Conservation (phyloP, 2,888 invertebrate species). For the Drosophila paranaensis region DNA sequence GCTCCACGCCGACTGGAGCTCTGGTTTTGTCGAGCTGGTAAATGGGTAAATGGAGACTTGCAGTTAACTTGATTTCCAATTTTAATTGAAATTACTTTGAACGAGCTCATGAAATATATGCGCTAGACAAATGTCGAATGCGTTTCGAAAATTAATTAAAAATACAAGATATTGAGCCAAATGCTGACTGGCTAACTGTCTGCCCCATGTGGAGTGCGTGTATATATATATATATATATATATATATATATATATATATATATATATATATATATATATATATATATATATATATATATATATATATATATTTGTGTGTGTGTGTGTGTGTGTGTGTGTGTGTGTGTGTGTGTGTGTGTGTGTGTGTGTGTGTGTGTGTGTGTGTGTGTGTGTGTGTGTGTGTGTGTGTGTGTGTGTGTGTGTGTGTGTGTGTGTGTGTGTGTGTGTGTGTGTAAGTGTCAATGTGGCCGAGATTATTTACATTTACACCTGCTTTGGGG, state of each 20-base stretch:
- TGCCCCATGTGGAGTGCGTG: constrained; percentile 61
- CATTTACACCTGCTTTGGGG: constrained; percentile 73
- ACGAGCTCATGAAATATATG: constrained; percentile 55
- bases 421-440: constrained; percentile 13
- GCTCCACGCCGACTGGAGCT: constrained; percentile 8
- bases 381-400: constrained; percentile 17
- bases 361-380: constrained; percentile 17
- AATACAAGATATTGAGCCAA: constrained; percentile 52
- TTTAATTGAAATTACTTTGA: constrained; percentile 58
- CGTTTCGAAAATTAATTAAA: constrained; percentile 63
- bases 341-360: constrained; percentile 17
- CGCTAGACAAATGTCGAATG: constrained; percentile 50
- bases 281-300: too few species aligned
- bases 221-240: too few species aligned
- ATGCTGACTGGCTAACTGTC: constrained; percentile 32
- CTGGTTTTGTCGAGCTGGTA: constrained; percentile 16
- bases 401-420: constrained; percentile 10
- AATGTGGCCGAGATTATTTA: constrained; percentile 74
- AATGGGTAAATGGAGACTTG: constrained; percentile 15
- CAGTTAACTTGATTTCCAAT: constrained; percentile 28
- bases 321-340: constrained; percentile 17
- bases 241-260: too few species aligned
- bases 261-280: too few species aligned
- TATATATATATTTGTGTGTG: too few species aligned
- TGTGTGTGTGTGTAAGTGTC: constrained; percentile 47